Evolutionary conservation across 2,113 vertebrate species (phyloP), one percentile per base, ranked within the genome.

Genomic region (Nycticebus coucang): DNA sequence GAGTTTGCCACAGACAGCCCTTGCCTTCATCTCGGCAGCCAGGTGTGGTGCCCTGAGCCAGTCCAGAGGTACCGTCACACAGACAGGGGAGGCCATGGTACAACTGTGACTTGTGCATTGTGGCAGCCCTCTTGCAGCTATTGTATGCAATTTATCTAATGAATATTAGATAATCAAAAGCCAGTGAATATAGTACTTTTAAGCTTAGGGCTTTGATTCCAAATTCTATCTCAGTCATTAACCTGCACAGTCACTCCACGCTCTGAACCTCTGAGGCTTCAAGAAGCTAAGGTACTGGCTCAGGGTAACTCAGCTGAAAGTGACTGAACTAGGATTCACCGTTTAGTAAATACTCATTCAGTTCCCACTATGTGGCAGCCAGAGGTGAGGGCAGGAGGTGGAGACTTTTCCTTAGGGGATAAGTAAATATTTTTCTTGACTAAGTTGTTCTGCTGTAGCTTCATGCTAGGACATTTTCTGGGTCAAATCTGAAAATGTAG

Each of bases 141-240:
- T 86, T 57, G 75, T 19, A 1, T 12, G 59, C 26, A 28, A 17
- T 96, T 75, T 96, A 41, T 41, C 75, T 77, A 53, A 62, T 77
- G 95, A 78, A 77, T 24, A 59, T 37, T 66, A 86, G 55, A 35
- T 80, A 18, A 53, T 45, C 60, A 11, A 91, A 87, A 35, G 75
- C 57, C 35, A 81, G 0, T 35, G 59, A 83, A 69, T 19, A 55
- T 22, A 62, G 41, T 0, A 5, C 64, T 41, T 81, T 81, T 55
- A 87, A 94, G 21, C 22, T 83, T 71, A 45, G 75, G 80, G 75
- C 88, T 83, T 81, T 77, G 33, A 62, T 28, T 90, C 81, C 80
- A 62, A 87, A 81, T 79, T 33, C 57, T 28, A 78, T 33, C 57
- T 86, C 30, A 57, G 83, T 53, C 55, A 94, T 62, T 93, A 62